These are phyloP conservation scores for Acronicta alni DNA, from an alignment of 2,888 invertebrate genomes.

Conservation along the genomic window DNA sequence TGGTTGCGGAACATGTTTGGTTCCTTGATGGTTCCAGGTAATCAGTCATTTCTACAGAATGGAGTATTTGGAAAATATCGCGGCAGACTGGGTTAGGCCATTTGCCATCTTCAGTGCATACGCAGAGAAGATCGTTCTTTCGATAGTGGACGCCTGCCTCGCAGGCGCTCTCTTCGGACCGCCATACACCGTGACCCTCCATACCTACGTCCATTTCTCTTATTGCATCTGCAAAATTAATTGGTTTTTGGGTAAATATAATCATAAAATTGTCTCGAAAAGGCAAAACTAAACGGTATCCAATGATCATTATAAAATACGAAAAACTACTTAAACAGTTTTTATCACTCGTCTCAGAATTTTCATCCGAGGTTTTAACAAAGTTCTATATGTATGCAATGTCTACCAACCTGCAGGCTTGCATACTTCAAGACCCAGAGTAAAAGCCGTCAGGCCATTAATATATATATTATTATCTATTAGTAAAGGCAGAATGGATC, in stretches of 20 bases:
- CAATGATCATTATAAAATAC: no score
- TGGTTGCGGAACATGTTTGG: slow-evolving; percentile 66
- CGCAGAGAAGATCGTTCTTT: slow-evolving; percentile 69
- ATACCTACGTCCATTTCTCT: slow-evolving; percentile 76
- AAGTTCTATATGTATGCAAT: no score
- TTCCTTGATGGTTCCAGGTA: slow-evolving; percentile 43
- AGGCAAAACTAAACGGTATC: no score
- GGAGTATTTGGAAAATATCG: slow-evolving; percentile 74
- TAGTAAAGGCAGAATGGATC: no score
- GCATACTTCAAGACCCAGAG: no score
- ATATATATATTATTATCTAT: no score
- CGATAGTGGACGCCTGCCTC: slow-evolving; percentile 73
- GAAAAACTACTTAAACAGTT: no score
- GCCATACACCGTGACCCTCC: slow-evolving; percentile 80
- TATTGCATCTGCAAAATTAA: slow-evolving; percentile 71
- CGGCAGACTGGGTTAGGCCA: slow-evolving; percentile 83
- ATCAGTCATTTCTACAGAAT: slow-evolving; percentile 65
- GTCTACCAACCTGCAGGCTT: no score
- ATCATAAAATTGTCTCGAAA: no score
- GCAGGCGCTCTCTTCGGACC: slow-evolving; percentile 65
- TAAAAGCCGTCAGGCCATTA: no score
- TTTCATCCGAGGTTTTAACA: no score
- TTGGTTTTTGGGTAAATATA: not conserved
- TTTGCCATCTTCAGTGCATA: slow-evolving; percentile 75
- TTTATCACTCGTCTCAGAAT: no score